Percentiles rank a stretch among this genome's conserved stretches.
These are phyloP conservation scores for Drosophila monieri DNA, from an alignment of 2,888 invertebrate species.

Conservation along the genomic window DNA sequence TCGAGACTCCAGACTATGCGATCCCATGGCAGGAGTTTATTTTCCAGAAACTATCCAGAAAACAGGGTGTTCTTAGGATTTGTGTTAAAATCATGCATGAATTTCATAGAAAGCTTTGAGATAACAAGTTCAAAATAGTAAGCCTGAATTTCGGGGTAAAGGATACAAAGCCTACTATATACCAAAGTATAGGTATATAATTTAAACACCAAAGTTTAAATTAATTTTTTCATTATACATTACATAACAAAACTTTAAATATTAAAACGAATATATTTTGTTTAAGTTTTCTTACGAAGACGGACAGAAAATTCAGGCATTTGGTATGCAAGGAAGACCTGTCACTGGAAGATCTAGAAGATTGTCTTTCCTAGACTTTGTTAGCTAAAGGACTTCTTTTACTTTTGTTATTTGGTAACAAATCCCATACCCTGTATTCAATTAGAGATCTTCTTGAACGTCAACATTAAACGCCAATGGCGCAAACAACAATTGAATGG, in stretches of 20 bases:
- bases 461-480: conserved; percentile 65
- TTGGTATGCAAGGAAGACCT: no score
- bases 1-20: not conserved
- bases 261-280: not conserved
- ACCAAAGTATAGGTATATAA: no score
- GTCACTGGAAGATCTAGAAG: conserved; percentile 4
- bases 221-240: no score
- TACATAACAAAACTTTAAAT: no score
- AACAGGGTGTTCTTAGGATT: conserved; percentile 25
- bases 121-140: no score
- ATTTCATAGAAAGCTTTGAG: no score
- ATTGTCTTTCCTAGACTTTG: not conserved
- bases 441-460: conserved; percentile 50
- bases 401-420: not conserved
- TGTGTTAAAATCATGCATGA: no score
- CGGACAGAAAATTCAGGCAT: not conserved
- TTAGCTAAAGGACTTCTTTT: not conserved
- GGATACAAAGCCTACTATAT: no score
- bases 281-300: not conserved
- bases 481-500: conserved; percentile 69
- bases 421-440: conserved; percentile 56
- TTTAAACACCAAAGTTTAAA: no score
- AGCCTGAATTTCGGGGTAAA: no score
- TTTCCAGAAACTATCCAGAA: not conserved
- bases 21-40: conserved; percentile 28